A percentile compares a stretch with the other conserved stretches of the same genome.
These are phyloP conservation scores for Trachelus tabidus DNA, from an alignment of 2,888 invertebrate species.

Conservation along the genomic window DNA sequence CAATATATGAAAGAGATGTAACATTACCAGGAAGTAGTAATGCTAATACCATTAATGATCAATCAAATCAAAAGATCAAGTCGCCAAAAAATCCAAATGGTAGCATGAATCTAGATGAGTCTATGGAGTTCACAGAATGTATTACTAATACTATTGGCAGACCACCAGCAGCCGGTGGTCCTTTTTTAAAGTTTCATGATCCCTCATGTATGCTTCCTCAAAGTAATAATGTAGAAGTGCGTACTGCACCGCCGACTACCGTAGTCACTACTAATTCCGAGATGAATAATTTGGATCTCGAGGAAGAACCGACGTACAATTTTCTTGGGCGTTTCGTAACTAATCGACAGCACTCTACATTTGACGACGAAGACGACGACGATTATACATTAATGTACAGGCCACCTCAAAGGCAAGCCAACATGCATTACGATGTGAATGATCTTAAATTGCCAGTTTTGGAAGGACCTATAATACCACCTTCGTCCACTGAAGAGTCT, in stretches of 20 bases:
- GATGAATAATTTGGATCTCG: not conserved
- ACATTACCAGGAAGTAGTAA: not conserved
- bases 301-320: constrained; percentile 22
- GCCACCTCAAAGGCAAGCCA: constrained; percentile 5
- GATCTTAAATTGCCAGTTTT: constrained; percentile 50
- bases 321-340: constrained; percentile 34
- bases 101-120: not conserved
- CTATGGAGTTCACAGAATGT: constrained; percentile 19
- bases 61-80: not conserved
- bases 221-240: too few species aligned
- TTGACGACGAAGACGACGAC: constrained; percentile 43
- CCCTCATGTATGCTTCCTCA: too few species aligned
- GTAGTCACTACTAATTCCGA: too few species aligned
- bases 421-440: constrained; percentile 43
- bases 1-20: not conserved
- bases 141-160: not conserved
- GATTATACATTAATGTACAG: constrained; percentile 53
- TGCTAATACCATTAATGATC: not conserved
- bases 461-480: constrained; percentile 30
- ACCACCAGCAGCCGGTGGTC: not conserved
- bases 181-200: too few species aligned
- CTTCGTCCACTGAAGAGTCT: constrained; percentile 11
- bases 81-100: not conserved
- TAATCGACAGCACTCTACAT: constrained; percentile 30
- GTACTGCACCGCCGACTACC: too few species aligned